A percentile compares a stretch with the other conserved stretches of the same genome.
phyloP scores from a whole-genome alignment of 2,113 vertebrate genomes.

The Dromiciops gliroides region DNA sequence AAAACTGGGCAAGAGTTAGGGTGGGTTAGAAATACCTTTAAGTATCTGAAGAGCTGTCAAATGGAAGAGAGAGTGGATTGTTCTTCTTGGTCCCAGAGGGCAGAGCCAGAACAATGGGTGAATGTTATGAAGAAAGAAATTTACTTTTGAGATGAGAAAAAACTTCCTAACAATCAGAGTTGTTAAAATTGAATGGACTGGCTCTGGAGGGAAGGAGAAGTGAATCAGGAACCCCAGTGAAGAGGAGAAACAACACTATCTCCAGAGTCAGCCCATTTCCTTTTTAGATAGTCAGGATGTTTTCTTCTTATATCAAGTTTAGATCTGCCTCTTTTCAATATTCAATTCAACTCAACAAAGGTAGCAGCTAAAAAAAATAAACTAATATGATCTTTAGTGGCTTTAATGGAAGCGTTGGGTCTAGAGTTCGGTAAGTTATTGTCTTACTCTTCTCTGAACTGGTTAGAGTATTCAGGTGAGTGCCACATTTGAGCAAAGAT shows the following conservation, averaged over 20 bases:
- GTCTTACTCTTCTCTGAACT: not conserved
- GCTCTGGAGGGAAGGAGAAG: not conserved
- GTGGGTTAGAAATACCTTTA: too few relatives aligned
- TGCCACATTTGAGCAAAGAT: not conserved
- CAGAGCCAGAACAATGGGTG: not conserved
- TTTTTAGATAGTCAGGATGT: not conserved
- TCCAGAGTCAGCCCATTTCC: not conserved
- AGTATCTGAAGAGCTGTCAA: too few relatives aligned
- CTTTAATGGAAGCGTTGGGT: not conserved
- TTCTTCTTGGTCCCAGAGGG: not conserved
- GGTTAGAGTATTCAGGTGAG: not conserved
- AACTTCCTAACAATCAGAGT: too few relatives aligned
- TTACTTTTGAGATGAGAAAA: not conserved
- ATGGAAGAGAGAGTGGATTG: not conserved
- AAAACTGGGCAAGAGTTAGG: too few relatives aligned
- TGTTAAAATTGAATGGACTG: not conserved
- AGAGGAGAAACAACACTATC: not conserved
- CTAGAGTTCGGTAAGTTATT: not conserved
- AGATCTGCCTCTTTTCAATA: not conserved
- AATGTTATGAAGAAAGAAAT: not conserved
- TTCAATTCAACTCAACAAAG: not conserved
- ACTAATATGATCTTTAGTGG: not conserved
- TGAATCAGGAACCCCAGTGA: not conserved
- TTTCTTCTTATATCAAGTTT: not conserved
- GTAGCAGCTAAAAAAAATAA: not conserved